Percentiles rank a stretch among this genome's conserved stretches.
phyloP scores from a whole-genome alignment of 2,888 invertebrate species.

The Willowsia nigromaculata region DNA sequence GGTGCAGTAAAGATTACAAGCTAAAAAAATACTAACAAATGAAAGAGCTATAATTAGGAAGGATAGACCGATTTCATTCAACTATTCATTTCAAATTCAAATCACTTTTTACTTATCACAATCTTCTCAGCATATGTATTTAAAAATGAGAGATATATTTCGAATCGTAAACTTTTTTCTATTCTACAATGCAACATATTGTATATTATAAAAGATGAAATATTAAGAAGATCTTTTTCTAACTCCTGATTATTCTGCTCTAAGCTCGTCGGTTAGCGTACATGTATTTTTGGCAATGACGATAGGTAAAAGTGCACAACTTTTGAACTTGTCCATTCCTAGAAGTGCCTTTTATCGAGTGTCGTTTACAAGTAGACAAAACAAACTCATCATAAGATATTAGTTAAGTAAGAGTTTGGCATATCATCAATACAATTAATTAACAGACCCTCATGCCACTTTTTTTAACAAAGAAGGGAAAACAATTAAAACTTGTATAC shows the following conservation, averaged over 20 bases:
- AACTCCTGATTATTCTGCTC: no score
- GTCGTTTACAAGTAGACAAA: not conserved
- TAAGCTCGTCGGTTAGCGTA: no score
- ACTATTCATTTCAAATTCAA: slow-evolving; percentile 52
- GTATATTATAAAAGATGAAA: no score
- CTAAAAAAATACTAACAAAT: slow-evolving; percentile 50
- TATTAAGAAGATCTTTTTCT: no score
- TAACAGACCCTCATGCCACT: not conserved
- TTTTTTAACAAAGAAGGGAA: not conserved
- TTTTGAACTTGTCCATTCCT: not conserved
- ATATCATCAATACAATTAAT: not conserved
- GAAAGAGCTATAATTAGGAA: slow-evolving; percentile 49
- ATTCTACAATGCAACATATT: not conserved
- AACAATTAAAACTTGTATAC: no score
- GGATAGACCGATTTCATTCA: slow-evolving; percentile 49
- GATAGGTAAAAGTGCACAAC: not conserved
- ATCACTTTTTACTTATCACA: slow-evolving; percentile 33
- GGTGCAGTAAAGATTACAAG: slow-evolving; percentile 52
- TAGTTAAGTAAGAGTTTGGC: not conserved
- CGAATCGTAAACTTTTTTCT: not conserved
- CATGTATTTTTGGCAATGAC: not conserved
- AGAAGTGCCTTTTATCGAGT: not conserved
- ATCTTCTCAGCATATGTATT: not conserved
- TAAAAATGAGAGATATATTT: not conserved
- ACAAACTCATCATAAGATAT: not conserved